These are phyloP conservation scores for Lampropteryx suffumata DNA, from an alignment of 2,888 invertebrate genomes.

Conservation along the genomic window DNA sequence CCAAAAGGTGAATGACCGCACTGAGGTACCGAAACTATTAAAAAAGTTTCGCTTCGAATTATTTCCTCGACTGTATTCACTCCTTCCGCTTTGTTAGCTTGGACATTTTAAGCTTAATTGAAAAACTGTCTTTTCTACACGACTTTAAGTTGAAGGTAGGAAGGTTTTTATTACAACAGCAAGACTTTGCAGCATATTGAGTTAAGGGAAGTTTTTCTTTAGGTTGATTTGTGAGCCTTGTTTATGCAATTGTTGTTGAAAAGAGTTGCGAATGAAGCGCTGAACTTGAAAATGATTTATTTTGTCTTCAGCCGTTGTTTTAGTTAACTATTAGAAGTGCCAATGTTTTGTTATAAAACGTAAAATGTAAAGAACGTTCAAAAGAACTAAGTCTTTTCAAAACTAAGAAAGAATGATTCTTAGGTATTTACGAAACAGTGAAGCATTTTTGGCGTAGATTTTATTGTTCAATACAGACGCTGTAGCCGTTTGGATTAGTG, in stretches of 20 bases:
- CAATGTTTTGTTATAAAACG: slow-evolving; percentile 2
- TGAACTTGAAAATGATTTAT: slow-evolving; percentile 12
- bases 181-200: neutral
- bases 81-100: slow-evolving; percentile 19
- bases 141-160: neutral
- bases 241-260: slow-evolving; percentile 5
- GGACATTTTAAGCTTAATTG: slow-evolving; percentile 21
- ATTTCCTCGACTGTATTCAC: slow-evolving; percentile 13
- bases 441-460: too few relatives aligned
- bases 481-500: too few relatives aligned
- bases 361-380: too few relatives aligned
- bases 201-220: slow-evolving; percentile 12
- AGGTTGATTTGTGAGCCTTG: slow-evolving; percentile 18
- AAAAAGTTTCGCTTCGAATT: slow-evolving; percentile 11
- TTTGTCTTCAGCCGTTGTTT: slow-evolving; percentile 5
- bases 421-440: too few relatives aligned
- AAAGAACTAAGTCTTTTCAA: too few relatives aligned
- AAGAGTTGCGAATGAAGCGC: slow-evolving; percentile 5
- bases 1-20: slow-evolving; percentile 9
- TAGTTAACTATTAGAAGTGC: neutral
- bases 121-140: slow-evolving; percentile 2
- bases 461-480: too few relatives aligned
- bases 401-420: too few relatives aligned
- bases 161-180: slow-evolving; percentile 8
- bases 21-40: slow-evolving; percentile 7